These are phyloP conservation scores for Tuta absoluta DNA, from an alignment of 2,888 invertebrate genomes.

Conservation along the genomic window DNA sequence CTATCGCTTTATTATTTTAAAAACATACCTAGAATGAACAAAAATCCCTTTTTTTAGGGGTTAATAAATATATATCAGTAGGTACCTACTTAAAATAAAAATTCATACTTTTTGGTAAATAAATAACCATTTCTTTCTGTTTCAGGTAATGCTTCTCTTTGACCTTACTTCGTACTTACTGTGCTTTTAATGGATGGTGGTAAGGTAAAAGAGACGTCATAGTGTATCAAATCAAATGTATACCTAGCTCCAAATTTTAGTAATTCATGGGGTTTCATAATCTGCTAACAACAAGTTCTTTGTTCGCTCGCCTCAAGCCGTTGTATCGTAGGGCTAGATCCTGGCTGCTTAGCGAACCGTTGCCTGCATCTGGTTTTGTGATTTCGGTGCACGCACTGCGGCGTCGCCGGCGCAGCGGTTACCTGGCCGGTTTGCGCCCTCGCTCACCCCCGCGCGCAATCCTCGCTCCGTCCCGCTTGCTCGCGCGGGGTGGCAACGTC, in stretches of 20 bases:
- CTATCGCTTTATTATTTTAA: too few relatives aligned
- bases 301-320: slow-evolving; percentile 3
- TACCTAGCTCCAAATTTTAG: too few relatives aligned
- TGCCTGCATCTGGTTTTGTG: slow-evolving; percentile 58
- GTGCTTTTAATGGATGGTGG: neutral
- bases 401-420: slow-evolving; percentile 34
- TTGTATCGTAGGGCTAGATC: slow-evolving; percentile 9
- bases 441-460: slow-evolving; percentile 39
- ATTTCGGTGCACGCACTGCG: slow-evolving; percentile 52
- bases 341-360: slow-evolving; percentile 36
- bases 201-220: neutral
- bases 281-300: neutral
- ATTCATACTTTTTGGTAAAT: too few relatives aligned
- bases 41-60: too few relatives aligned
- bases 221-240: too few relatives aligned
- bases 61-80: too few relatives aligned
- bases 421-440: slow-evolving; percentile 61
- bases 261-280: neutral
- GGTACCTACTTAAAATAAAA: too few relatives aligned
- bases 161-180: neutral
- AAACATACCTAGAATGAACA: too few relatives aligned
- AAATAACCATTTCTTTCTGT: neutral
- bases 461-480: slow-evolving; percentile 44
- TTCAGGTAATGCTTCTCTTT: neutral
- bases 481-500: slow-evolving; percentile 32